Base-by-base conservation (phyloP, 1,140 invertebrate genomes). In the Drosophila gunungcola region DNA sequence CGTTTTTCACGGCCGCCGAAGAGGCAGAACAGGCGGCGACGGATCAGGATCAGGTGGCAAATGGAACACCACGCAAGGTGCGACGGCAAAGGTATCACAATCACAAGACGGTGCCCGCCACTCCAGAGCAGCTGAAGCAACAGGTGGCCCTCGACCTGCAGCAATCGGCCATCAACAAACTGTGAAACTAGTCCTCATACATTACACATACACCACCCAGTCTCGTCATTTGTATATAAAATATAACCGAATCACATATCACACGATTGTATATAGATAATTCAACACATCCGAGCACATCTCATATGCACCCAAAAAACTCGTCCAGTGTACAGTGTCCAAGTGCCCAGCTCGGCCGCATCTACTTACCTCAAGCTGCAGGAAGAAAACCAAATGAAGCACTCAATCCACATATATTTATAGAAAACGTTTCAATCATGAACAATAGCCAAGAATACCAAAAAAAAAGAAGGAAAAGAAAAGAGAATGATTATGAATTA, bases 1-100 rank as follows among this genome's bases (percentile, higher is more conserved):
- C 99, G 84, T 99, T 92, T 54, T 92, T 88, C 10, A 83, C 48
- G 3, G 58, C 49, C 7, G 74, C 36, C 7, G 43, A 56, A 7
- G 29, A 56, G 27, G 16, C 9, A 4, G 58, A 65, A 7, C 36
- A 54, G 34, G 4, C 13, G 34, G 6, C 13, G n/a, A 2, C 29
- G 6, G 65, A 32, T 5, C 36, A 29, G n/a, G 48, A 51, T n/a
- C 32, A 45, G 11, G n/a, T 42, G 29, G 11, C 41, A 1, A 34
- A 53, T 12, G 53, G 27, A 16, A 25, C 13, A 4, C 32, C 41
- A 5, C 32, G 39, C n/a, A 78, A 73, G 29, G 29, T 11, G 16
- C 67, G 57, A 6, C 45, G 42, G 25, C 41, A 58, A 38, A 36
- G 68, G 4, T 45, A 56, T 5, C 56, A 51, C 11, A 45, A 58